phyloP scores from a whole-genome alignment of 2,797 vertebrate genomes.

The Mus minutoides region DNA sequence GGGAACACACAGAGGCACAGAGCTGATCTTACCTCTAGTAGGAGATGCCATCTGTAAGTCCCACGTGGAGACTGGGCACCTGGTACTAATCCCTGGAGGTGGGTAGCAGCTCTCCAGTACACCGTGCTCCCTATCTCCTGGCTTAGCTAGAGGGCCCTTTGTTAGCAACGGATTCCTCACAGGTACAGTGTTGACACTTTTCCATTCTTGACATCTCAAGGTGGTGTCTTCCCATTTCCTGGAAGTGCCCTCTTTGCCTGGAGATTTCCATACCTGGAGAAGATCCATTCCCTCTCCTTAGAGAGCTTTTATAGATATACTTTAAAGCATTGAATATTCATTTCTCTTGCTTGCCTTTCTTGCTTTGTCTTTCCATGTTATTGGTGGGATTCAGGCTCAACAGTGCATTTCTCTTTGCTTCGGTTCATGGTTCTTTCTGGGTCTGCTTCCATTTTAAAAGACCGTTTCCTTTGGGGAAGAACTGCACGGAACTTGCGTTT shows the following conservation, averaged over 20 bases:
- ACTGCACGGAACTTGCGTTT: not conserved
- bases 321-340: not conserved
- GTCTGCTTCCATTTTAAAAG: not conserved
- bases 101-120: fast-evolving
- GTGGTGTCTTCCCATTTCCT: not conserved
- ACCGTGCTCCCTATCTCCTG: not conserved
- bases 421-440: not conserved
- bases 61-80: too few relatives aligned
- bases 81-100: too few relatives aligned
- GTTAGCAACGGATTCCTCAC: not conserved
- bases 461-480: not conserved
- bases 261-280: not conserved
- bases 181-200: not conserved
- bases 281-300: not conserved
- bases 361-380: not conserved
- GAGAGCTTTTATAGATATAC: not conserved
- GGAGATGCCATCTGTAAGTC: not conserved
- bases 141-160: not conserved
- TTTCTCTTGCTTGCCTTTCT: not conserved
- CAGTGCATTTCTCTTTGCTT: not conserved
- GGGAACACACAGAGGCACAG: fast-evolving
- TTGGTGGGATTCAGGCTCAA: not conserved
- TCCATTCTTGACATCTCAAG: not conserved
- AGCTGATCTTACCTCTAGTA: not conserved
- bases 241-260: not conserved